These are phyloP conservation scores for Anolis carolinensis DNA, from an alignment of 2,113 vertebrate genomes.

Conservation along the genomic window DNA sequence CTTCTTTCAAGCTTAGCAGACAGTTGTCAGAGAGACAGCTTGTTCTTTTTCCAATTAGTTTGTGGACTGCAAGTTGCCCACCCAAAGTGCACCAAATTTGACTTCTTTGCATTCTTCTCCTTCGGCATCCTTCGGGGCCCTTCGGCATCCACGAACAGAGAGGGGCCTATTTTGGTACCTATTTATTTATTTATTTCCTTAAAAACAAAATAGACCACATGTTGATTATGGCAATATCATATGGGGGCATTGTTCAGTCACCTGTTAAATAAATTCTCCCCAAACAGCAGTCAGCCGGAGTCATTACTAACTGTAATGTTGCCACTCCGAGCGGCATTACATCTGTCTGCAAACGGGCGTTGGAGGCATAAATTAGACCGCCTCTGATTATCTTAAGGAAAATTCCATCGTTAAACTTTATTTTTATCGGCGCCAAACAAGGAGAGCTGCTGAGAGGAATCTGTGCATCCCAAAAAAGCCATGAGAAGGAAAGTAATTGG, in stretches of 20 bases:
- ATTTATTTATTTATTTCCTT: slow-evolving; percentile 36
- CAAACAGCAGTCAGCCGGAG: slow-evolving; percentile 78
- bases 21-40: no score
- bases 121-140: neutral
- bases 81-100: neutral
- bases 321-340: slow-evolving; percentile 84
- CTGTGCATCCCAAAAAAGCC: slow-evolving; percentile 68
- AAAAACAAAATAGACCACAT: slow-evolving; percentile 28
- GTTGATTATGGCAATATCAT: slow-evolving; percentile 78
- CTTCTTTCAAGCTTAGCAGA: no score
- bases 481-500: slow-evolving; percentile 74
- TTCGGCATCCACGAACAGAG: slow-evolving; percentile 56
- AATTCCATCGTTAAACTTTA: slow-evolving; percentile 82
- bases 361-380: slow-evolving; percentile 81
- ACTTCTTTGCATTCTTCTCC: no score
- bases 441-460: slow-evolving; percentile 75
- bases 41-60: neutral
- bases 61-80: neutral
- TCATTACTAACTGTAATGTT: slow-evolving; percentile 83
- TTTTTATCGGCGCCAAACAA: slow-evolving; percentile 80
- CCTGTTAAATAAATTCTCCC: slow-evolving; percentile 83
- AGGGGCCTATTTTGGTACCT: slow-evolving; percentile 5
- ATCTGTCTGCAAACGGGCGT: slow-evolving; percentile 81
- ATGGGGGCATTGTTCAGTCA: slow-evolving; percentile 85
- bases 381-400: slow-evolving; percentile 82